Base-by-base conservation (phyloP, 2,888 invertebrate species). In the Branchellion lobata region DNA sequence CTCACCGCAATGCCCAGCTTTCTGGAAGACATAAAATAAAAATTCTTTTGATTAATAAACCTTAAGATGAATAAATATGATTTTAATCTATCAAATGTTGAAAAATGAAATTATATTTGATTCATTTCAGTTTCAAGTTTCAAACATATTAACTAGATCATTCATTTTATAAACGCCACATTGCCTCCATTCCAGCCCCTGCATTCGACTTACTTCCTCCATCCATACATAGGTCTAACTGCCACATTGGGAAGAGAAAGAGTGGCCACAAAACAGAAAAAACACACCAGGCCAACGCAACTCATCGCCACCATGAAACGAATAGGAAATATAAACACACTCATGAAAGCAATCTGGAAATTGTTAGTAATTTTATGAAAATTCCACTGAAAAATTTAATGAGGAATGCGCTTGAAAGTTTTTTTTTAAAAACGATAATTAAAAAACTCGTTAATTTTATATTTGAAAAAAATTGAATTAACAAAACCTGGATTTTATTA, bases 311-410 rank as follows among this genome's bases (percentile, higher is more conserved):
- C 89, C 74, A 95, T 91, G 80, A 86, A 78, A 51, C 95, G 90
- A 80, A 95, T 90, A 53, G 95, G 95, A 82, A 95, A 90, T 78
- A 96, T 88, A 76, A 94, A 91, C 80, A 95, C 91, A 21, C 94
- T 93, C 87, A 95, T 90, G 85, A 95, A 89, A 83, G 91, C 92
- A 84, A 94, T 93, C 95, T 95, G 92, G 27, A 84, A 72, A 8
- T 18, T 33, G 31, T 24, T n/a, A 72, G 31, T 14, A 72, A 11
- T 72, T 65, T 11, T 84, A 18, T 21, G 8, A 57, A 75, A 14
- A 34, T n/a, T 33, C n/a, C n/a, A n/a, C n/a, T n/a, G n/a, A n/a
- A n/a, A n/a, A n/a, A n/a, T n/a, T n/a, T n/a, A n/a, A n/a, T n/a
- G n/a, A n/a, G n/a, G n/a, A n/a, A n/a, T n/a, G n/a, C n/a, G n/a